Conservation (phyloP, 2,113 vertebrate species). For the Lamprotornis superbus region DNA sequence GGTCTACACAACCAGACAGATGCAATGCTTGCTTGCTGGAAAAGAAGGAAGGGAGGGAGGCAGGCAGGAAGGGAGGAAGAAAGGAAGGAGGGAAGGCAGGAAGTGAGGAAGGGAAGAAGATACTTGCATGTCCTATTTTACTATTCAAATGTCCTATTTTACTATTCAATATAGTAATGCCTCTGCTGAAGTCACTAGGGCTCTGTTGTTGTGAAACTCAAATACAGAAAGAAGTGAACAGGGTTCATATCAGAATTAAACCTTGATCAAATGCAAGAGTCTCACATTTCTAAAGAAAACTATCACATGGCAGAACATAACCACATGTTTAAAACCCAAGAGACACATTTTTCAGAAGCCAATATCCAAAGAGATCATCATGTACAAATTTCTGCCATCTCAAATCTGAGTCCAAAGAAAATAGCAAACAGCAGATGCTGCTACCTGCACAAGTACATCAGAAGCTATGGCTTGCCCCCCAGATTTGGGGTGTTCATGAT, state of each 20-base stretch:
- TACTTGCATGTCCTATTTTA: neutral
- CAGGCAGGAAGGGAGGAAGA: fast-evolving
- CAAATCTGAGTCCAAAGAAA: slow-evolving; percentile 28
- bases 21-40: neutral
- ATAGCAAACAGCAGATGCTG: slow-evolving; percentile 37
- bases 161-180: neutral
- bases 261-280: neutral
- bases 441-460: neutral
- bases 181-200: neutral
- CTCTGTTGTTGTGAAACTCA: neutral
- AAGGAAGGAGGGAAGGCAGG: fast-evolving
- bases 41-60: neutral
- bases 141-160: neutral
- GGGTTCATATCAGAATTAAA: neutral
- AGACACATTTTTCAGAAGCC: neutral
- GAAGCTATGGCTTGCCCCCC: neutral
- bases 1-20: neutral
- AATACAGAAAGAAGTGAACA: neutral
- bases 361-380: neutral
- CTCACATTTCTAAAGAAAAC: neutral
- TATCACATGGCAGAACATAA: neutral
- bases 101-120: fast-evolving
- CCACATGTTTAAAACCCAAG: neutral
- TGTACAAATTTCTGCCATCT: neutral
- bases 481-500: neutral